phyloP scores from a whole-genome alignment of 2,888 invertebrate species.

The Aricia artaxerxes region DNA sequence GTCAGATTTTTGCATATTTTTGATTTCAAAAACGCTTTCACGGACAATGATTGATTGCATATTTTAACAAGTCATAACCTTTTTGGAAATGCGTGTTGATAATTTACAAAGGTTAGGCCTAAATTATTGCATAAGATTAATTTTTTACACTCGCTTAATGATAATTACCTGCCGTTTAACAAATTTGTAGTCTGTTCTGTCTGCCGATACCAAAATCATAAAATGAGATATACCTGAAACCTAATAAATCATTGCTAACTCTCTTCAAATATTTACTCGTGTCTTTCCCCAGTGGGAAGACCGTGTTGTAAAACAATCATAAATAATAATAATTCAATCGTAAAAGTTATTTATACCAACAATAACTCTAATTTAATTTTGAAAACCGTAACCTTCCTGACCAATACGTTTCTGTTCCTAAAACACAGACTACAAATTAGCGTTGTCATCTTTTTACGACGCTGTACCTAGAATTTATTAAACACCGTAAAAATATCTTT shows the following conservation, averaged over 20 bases:
- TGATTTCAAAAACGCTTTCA: slow-evolving; percentile 11
- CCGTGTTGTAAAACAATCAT: not conserved
- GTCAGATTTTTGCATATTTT: slow-evolving; percentile 15
- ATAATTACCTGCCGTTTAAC: not conserved
- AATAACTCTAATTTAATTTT: not conserved
- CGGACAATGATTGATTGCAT: slow-evolving; percentile 10
- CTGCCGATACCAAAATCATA: not conserved
- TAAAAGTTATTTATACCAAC: not conserved
- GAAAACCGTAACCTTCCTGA: slow-evolving; percentile 3
- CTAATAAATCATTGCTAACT: no score
- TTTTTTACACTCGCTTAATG: not conserved
- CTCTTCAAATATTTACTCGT: not conserved
- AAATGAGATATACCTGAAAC: no score
- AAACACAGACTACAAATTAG: slow-evolving; percentile 25
- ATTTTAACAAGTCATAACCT: slow-evolving; percentile 9
- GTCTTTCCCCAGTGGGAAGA: not conserved
- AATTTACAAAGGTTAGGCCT: not conserved
- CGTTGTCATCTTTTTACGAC: slow-evolving; percentile 13
- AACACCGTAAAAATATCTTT: slow-evolving; percentile 24
- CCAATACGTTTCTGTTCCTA: not conserved
- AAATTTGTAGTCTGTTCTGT: no score
- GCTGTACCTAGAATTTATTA: slow-evolving; percentile 20
- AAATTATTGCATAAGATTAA: not conserved
- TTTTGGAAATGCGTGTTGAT: not conserved
- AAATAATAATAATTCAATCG: not conserved